Conservation (phyloP, 2,888 invertebrate species). For the Habrosyne pyritoides region DNA sequence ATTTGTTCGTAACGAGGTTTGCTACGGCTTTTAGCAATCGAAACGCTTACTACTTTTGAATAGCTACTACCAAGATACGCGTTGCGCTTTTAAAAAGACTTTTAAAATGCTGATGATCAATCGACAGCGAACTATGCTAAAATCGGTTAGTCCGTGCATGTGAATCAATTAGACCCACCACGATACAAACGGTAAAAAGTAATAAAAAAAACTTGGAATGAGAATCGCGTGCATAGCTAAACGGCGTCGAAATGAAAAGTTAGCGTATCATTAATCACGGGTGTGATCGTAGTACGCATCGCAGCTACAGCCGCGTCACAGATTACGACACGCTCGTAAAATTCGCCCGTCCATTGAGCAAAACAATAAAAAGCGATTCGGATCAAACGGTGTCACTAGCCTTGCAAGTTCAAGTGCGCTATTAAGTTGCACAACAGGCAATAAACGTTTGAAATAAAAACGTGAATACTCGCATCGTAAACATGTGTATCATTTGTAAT, state of each 20-base stretch:
- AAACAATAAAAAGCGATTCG: slow-evolving; percentile 80
- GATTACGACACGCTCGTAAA: slow-evolving; percentile 78
- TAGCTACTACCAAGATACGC: not conserved
- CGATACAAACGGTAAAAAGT: not conserved
- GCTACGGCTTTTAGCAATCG: not conserved
- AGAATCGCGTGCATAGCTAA: slow-evolving; percentile 19
- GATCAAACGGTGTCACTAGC: slow-evolving; percentile 81
- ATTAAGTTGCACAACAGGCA: slow-evolving; percentile 79
- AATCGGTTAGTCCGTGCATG: not conserved
- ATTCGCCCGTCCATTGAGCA: slow-evolving; percentile 76
- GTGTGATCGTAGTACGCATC: slow-evolving; percentile 61
- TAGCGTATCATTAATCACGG: slow-evolving; percentile 54
- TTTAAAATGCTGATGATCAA: not conserved
- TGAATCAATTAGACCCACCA: not conserved
- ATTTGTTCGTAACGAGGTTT: not conserved
- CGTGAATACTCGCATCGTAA: slow-evolving; percentile 66
- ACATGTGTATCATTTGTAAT: slow-evolving; percentile 56
- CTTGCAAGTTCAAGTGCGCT: slow-evolving; percentile 79
- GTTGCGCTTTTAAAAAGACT: not conserved
- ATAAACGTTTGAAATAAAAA: slow-evolving; percentile 78
- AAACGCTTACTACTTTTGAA: not conserved
- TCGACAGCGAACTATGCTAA: not conserved
- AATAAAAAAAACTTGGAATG: slow-evolving; percentile 27
- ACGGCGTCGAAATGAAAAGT: slow-evolving; percentile 65
- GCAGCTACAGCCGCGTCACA: slow-evolving; percentile 67